Percentiles rank a stretch among this genome's conserved stretches.
phyloP scores from a whole-genome alignment of 2,113 vertebrate species.

The Vidua chalybeata region DNA sequence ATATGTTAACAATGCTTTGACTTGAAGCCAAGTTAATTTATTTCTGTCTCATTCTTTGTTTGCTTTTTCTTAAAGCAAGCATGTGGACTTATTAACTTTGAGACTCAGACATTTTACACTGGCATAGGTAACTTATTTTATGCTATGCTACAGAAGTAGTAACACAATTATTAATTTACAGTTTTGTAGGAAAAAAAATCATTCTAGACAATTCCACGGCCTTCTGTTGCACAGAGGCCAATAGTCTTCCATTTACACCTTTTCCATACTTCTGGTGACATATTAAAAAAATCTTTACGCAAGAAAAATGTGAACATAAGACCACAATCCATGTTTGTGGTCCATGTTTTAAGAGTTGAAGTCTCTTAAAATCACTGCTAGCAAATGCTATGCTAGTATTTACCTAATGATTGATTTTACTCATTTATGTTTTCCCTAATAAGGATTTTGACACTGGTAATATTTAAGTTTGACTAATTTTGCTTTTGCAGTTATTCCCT shows the following conservation, averaged over 20 bases:
- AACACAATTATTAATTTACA: background rate
- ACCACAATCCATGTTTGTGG: background rate
- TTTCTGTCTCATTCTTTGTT: background rate
- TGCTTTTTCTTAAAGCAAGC: background rate
- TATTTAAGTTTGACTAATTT: background rate
- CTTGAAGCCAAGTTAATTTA: background rate
- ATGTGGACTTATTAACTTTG: background rate
- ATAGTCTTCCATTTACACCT: background rate
- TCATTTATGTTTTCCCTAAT: background rate
- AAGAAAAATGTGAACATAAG: background rate
- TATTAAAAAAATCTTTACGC: background rate
- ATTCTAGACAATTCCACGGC: background rate
- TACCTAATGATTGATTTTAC: background rate
- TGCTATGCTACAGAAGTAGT: background rate
- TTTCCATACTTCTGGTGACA: background rate
- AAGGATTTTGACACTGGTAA: background rate
- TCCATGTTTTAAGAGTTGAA: too few species aligned
- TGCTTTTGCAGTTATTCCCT: background rate
- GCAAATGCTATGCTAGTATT: background rate
- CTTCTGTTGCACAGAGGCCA: background rate
- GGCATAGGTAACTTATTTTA: background rate
- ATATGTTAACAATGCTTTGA: background rate
- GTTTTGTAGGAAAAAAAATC: background rate
- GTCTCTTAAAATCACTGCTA: background rate
- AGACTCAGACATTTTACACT: background rate